Evolutionary conservation across 2,797 vertebrate species (phyloP).

Genomic region (Rhynchonycteris naso): DNA sequence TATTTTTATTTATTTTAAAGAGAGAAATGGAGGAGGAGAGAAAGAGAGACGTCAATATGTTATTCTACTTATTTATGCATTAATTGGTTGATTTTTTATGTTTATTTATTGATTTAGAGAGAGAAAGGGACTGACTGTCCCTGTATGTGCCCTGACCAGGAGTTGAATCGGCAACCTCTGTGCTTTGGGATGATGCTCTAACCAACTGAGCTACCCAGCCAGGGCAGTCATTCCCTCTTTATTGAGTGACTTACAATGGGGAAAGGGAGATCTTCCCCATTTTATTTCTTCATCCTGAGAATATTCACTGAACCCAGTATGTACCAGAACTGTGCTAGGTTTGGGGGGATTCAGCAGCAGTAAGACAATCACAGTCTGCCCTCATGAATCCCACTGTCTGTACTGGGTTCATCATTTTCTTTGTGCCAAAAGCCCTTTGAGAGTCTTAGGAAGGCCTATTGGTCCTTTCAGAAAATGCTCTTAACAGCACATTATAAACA

Average conservation of each 20-base stretch:
- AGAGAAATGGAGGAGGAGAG: no score
- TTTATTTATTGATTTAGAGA: no score
- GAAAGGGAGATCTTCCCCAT: not conserved
- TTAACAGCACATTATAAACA: not conserved
- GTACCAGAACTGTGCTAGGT: not conserved
- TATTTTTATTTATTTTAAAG: no score
- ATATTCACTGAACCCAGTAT: not conserved
- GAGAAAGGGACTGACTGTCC: no score
- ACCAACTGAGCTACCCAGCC: no score
- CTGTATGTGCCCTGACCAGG: no score
- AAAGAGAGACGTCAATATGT: no score
- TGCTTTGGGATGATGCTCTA: no score
- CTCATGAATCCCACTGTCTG: accelerated
- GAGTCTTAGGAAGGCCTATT: not conserved
- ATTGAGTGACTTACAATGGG: not conserved
- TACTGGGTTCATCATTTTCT: not conserved
- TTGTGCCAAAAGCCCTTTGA: not conserved
- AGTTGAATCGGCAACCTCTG: no score
- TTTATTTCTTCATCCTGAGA: not conserved
- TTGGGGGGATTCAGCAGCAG: not conserved
- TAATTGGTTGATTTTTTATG: no score
- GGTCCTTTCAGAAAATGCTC: not conserved
- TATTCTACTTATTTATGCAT: no score
- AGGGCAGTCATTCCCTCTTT: not conserved
- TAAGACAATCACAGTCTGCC: not conserved